Base-by-base conservation (phyloP, 2,113 vertebrate species). In the Oncorhynchus nerka region DNA sequence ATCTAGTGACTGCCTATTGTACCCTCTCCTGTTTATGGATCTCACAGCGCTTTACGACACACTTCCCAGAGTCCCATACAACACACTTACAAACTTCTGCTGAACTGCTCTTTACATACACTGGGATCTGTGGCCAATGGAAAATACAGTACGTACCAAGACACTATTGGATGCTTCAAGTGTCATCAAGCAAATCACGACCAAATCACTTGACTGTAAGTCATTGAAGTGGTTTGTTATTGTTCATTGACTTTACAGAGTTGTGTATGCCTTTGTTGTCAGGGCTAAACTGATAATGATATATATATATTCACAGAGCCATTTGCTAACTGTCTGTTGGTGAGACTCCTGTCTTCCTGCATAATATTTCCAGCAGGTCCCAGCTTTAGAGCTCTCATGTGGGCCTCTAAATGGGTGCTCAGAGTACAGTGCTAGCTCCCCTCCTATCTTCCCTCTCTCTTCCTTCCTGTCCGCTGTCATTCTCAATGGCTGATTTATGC, bases 401-500 rank as follows among this genome's bases (percentile, higher is more conserved):
- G 95, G 92, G 93, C 90, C 89, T 92, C 95, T 94, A 95, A 95
- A 93, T 87, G 90, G 94, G 94, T 93, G 91, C 91, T 95, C 86
- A 91, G 92, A 94, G 91, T 82, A 90, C 78, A 90, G 92, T 55
- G 92, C 90, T 89, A 91, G 91, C 92, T 88, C 85, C 87, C 91
- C 79, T 85, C 90, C 81, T 85, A 88, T 83, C 91, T 90, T 92
- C 89, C 88, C 88, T 90, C 82, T 82, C 88, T 92, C 94, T 94
- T 93, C 86, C 90, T 92, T 94, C 93, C 89, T 93, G 87, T 91
- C 92, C 87, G 81, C 92, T 93, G 94, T 95, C 93, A 94, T 95
- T 95, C 95, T 95, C 91, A 87, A 91, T 84, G 85, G 28, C 83
- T 94, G 92, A 95, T 96, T 97, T 96, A 95, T 95, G 90, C 90